These are phyloP conservation scores for Mastigias papua DNA, from an alignment of 30 jellyfish, hydroid and myxozoan genomes.

Conservation along the genomic window DNA sequence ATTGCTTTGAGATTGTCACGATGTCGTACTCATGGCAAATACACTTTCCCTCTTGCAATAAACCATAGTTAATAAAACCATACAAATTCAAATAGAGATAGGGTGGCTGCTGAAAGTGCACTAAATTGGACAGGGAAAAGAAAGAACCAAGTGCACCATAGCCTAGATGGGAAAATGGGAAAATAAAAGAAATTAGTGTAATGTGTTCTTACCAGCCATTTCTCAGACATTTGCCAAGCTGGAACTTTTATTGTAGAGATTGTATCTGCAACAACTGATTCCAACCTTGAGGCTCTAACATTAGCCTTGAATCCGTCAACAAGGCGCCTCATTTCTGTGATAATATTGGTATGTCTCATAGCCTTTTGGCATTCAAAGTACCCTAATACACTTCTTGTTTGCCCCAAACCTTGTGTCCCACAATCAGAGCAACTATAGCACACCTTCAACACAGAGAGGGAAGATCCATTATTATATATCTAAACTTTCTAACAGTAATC, in stretches of 20 bases:
- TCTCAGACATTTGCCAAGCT: conserved; percentile 87
- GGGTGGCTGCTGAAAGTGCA: no score
- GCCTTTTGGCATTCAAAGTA: conserved; percentile 51
- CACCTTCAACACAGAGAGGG: conserved; percentile 62
- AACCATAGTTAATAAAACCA: no score
- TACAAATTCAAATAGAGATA: no score
- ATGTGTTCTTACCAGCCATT: conserved; percentile 87
- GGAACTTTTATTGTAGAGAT: conserved; percentile 87
- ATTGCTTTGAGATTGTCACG: no score
- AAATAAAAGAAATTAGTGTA: not conserved
- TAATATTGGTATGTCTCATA: conserved; percentile 51
- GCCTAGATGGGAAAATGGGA: no score
- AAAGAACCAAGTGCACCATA: no score
- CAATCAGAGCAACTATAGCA: conserved; percentile 88
- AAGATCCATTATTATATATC: no score
- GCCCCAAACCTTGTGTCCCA: conserved; percentile 76
- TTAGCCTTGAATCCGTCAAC: conserved; percentile 72
- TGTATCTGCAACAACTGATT: conserved; percentile 72
- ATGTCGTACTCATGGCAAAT: no score
- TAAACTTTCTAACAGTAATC: no score
- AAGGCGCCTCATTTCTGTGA: conserved; percentile 76
- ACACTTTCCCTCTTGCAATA: no score
- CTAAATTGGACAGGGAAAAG: not conserved
- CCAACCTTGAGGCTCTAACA: conserved; percentile 76
- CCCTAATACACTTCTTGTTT: conserved; percentile 59